These are phyloP conservation scores for Limnothrissa miodon DNA, from an alignment of 2,113 vertebrate genomes.

Conservation along the genomic window DNA sequence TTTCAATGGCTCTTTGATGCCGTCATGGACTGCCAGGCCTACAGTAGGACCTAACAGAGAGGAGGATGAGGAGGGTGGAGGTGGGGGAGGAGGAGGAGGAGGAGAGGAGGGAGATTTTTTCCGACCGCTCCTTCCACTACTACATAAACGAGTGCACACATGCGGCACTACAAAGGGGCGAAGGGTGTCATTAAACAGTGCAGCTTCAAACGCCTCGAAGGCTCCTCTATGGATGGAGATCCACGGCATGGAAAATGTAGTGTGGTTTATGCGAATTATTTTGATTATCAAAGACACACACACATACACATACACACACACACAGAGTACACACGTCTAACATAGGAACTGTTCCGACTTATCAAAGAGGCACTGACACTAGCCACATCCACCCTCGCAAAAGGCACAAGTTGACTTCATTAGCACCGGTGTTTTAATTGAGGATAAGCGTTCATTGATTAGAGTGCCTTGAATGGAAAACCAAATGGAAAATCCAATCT, in stretches of 20 bases:
- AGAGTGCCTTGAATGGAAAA: background rate
- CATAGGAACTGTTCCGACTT: conserved; percentile 20
- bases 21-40: conserved; percentile 19
- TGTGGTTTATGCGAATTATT: conserved; percentile 6
- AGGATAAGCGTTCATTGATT: conserved; percentile 1
- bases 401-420: background rate
- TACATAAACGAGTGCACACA: conserved; percentile 32
- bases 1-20: conserved; percentile 35
- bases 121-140: conserved; percentile 29
- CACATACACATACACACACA: background rate
- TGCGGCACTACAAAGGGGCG: conserved; percentile 38
- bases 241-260: conserved; percentile 31
- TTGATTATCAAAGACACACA: conserved; percentile 15
- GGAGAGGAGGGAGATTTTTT: conserved; percentile 20
- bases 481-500: background rate
- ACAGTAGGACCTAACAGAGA: background rate
- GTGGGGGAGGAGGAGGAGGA: background rate
- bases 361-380: conserved; percentile 25
- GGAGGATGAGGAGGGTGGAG: background rate
- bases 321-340: conserved; percentile 20
- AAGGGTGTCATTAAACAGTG: conserved; percentile 36
- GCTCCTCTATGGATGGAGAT: conserved; percentile 18
- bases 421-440: conserved; percentile 7
- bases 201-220: conserved; percentile 23
- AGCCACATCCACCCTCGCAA: conserved; percentile 32